Conservation (phyloP, 1,140 invertebrate species). For the Cotesia glomerata region DNA sequence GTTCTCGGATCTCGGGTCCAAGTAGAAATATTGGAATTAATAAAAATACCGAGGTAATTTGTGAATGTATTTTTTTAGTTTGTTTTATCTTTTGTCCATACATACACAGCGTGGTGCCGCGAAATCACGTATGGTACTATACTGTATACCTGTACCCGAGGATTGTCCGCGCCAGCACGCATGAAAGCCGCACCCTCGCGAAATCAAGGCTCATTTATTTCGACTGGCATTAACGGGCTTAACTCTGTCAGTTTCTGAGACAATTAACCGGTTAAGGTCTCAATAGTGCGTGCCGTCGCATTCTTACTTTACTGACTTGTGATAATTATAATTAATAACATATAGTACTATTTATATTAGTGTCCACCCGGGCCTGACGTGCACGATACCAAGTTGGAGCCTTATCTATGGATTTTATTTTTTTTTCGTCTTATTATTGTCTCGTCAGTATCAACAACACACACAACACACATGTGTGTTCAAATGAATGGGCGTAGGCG, state of each 20-base stretch:
- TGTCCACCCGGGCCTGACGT: too few species aligned
- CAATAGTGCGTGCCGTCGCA: slow-evolving; percentile 31
- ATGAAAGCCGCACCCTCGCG: slow-evolving; percentile 28
- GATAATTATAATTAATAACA: too few species aligned
- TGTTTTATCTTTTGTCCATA: slow-evolving; percentile 1
- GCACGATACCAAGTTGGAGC: too few species aligned
- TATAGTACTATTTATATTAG: too few species aligned
- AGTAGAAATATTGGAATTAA: not conserved
- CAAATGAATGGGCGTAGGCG: slow-evolving; percentile 35
- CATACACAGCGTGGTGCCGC: slow-evolving; percentile 2
- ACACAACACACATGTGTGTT: slow-evolving; percentile 38
- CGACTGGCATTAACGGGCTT: slow-evolving; percentile 28
- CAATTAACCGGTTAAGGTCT: slow-evolving; percentile 38
- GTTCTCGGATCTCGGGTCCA: not conserved
- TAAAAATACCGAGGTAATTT: slow-evolving; percentile 12
- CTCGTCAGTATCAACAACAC: slow-evolving; percentile 34
- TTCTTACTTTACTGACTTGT: slow-evolving; percentile 18
- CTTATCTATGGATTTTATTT: slow-evolving; percentile 26
- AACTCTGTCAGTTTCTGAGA: slow-evolving; percentile 36
- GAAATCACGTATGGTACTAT: not conserved
- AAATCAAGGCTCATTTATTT: slow-evolving; percentile 41
- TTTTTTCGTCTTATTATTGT: slow-evolving; percentile 19
- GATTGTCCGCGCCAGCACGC: not conserved
- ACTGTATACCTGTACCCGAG: not conserved
- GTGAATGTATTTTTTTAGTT: not conserved